Base-by-base conservation (phyloP, 2,888 invertebrate species). In the Anthrax anthrax region DNA sequence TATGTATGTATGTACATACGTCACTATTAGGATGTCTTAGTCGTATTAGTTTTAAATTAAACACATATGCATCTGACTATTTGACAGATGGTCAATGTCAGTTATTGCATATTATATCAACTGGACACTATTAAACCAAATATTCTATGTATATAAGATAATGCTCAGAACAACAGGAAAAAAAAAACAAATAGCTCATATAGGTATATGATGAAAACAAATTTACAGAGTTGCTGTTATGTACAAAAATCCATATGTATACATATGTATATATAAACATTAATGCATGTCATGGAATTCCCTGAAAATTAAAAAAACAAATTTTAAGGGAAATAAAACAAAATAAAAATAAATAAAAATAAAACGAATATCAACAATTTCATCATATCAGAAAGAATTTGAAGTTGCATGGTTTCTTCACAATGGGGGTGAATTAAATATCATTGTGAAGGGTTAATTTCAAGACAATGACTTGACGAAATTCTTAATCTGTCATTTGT, bases 381-480 rank as follows among this genome's bases (percentile, higher is more conserved):
- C 37, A 36, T 42, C 41, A 37, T n/a, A 41, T 41, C 42, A 46
- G 17, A 42, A 12, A 12, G 3, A 8, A 32, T 32, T 12, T 32
- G 29, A 32, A 32, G 37, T n/a, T n/a, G n/a, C n/a, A n/a, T n/a
- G 46, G 41, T 16, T 42, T 36, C 8, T 17, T 18, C 46, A 17
- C 46, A 41, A 42, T 37, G 46, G 46, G 46, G 46, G 46, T 46
- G 42, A 41, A 39, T 32, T 40, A 32, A 32, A 32, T 32, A 32
- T 12, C 29, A 32, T 32, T 12, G 12, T 32, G 12, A 46, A 46
- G 46, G 46, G 46, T 46, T 46, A 54, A 57, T 57, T 55, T 54
- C 52, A 52, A 54, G 52, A 58, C 55, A 57, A 58, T 65, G 65
- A 65, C 64, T 65, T 63, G 64, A 59, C 63, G 61, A 63, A 65